A percentile compares a stretch with the other conserved stretches of the same genome.
Evolutionary conservation across 2,888 invertebrate species (phyloP).

Genomic region (Xestia rhomboidea): DNA sequence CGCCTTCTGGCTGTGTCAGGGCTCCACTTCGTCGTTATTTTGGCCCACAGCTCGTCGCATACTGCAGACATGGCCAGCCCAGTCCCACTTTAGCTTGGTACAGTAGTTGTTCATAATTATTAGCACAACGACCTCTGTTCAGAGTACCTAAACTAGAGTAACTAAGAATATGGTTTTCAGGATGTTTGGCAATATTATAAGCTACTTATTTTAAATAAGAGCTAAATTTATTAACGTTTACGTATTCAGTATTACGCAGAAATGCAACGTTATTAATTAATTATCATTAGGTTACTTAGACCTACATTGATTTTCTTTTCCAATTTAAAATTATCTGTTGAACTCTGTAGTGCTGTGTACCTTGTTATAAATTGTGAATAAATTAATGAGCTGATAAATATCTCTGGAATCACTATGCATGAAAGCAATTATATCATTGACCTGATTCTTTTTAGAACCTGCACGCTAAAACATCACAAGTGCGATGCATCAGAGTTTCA

Average conservation of each 20-base stretch:
- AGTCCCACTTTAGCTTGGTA: too few relatives aligned
- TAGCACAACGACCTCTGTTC: background rate
- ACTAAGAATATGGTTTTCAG: background rate
- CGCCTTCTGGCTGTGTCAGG: too few relatives aligned
- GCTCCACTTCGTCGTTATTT: too few relatives aligned
- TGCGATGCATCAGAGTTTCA: constrained; percentile 35
- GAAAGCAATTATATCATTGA: background rate
- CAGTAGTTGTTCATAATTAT: too few relatives aligned
- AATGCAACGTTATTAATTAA: background rate
- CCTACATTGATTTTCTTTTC: background rate
- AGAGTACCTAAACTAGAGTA: background rate
- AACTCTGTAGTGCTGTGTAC: background rate
- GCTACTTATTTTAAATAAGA: background rate
- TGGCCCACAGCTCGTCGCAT: too few relatives aligned
- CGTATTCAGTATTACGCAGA: background rate
- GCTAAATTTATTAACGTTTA: too few relatives aligned
- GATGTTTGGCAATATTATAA: too few relatives aligned
- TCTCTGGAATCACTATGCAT: background rate
- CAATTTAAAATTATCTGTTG: background rate
- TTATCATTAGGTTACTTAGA: too few relatives aligned
- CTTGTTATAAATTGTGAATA: background rate
- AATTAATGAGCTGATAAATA: background rate
- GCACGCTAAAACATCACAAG: background rate
- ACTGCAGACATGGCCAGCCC: too few relatives aligned
- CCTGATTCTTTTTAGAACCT: constrained; percentile 15